Conservation (phyloP, 2,797 vertebrate genomes). For the Poecile montanus region DNA sequence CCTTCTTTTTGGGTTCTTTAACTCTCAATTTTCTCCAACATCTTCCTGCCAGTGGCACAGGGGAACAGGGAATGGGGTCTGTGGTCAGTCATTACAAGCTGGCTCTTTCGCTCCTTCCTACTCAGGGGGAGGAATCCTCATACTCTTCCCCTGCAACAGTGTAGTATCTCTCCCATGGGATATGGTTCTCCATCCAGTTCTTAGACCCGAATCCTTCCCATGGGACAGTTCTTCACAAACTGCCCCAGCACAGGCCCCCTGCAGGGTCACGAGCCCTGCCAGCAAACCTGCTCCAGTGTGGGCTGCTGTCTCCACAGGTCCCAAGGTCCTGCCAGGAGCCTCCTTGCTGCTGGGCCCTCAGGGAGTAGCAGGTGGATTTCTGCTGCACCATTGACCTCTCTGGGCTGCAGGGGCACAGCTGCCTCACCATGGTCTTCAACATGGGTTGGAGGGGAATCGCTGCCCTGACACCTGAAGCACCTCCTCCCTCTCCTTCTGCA, state of each 20-base stretch:
- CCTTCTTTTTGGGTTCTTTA: background rate
- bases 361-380: too few relatives aligned
- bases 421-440: too few relatives aligned
- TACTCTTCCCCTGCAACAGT: background rate
- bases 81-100: background rate
- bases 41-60: background rate
- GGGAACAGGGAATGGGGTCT: background rate
- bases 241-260: fast-evolving
- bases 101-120: background rate
- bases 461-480: background rate
- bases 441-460: background rate
- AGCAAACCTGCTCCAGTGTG: background rate
- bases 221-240: background rate
- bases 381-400: background rate
- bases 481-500: background rate
- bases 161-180: background rate
- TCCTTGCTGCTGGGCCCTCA: background rate
- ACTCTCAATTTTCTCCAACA: background rate
- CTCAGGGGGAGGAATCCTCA: background rate
- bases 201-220: background rate
- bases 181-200: background rate
- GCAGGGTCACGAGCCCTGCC: background rate
- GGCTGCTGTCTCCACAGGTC: background rate
- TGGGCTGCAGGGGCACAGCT: background rate
- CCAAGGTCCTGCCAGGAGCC: background rate